Base-by-base conservation (phyloP, 2,797 vertebrate species). In the Rallus crepitans region DNA sequence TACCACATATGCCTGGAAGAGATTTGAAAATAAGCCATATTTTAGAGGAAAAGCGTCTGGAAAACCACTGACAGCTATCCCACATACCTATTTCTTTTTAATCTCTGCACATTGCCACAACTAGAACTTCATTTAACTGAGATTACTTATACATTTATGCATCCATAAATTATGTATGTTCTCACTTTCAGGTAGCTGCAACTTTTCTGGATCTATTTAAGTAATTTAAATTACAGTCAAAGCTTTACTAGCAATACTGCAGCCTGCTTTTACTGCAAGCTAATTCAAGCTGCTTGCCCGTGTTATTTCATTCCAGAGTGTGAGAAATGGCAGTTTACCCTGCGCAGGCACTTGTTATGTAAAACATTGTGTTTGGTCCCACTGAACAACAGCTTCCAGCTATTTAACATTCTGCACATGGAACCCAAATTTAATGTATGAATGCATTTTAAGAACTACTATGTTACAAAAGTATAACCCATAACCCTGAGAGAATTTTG, bases 1-100 rank as follows among this genome's bases (percentile, higher is more conserved):
- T 61, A 99, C 98, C 96, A 99, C 99, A 30, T 98, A 99, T 27
- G 99, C 98, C 99, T 99, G 97, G 71, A 97, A 97, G 86, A 97
- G 72, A 98, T 95, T 96, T 65, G 53, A 97, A 89, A 82, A 87
- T 28, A 93, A 94, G 85, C 28, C 24, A 7, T 33, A 68, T 57
- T 94, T 95, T 84, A 96, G 75, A 94, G 50, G 10, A 89, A 87
- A 83, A 65, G 63, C 14, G 37, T 9, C 30, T 35, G 20, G 33
- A 68, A 95, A 52, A 64, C 20, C 66, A 42, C 61, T 53, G 28
- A 33, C 65, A 87, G 45, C 33, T 81, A 69, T 57, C 17, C 33
- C 23, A 87, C 23, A 21, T 9, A 27, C 0, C 6, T 21, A 3
- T 14, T 24, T 55, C 65, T 60, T 45, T 84, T 50, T 8, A 48